These are phyloP conservation scores for Cheilosia variabilis DNA, from an alignment of 2,888 invertebrate genomes.

Conservation along the genomic window DNA sequence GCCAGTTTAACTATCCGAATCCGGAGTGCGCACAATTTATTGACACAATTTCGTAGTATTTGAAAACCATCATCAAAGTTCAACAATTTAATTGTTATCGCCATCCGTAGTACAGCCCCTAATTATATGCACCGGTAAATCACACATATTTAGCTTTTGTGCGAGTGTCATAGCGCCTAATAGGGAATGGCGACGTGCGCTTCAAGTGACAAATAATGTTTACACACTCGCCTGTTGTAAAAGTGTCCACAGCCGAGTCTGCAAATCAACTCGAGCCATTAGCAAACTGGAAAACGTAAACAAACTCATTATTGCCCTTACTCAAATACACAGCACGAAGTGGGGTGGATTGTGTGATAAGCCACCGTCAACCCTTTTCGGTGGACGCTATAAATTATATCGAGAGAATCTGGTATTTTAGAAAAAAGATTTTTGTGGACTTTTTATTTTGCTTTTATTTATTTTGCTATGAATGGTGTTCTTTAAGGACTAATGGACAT, in stretches of 20 bases:
- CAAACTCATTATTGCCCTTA: constrained; percentile 64
- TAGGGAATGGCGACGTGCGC: neutral
- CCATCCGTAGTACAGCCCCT: constrained; percentile 12
- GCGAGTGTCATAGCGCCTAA: constrained; percentile 29
- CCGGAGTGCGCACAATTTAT: neutral
- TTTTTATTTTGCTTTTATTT: constrained; percentile 2
- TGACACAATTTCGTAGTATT: neutral
- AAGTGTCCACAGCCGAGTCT: constrained; percentile 40
- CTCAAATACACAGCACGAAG: constrained; percentile 46
- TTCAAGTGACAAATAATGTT: constrained; percentile 64
- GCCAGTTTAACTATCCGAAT: constrained; percentile 20
- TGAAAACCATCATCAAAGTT: constrained; percentile 4
- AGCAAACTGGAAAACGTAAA: constrained; percentile 50
- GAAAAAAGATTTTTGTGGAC: constrained; percentile 1
- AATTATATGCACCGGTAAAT: constrained; percentile 38
- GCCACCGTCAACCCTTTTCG: constrained; percentile 21
- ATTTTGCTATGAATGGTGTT: neutral
- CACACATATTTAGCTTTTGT: constrained; percentile 49
- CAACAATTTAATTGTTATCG: constrained; percentile 47
- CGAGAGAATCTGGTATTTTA: constrained; percentile 43
- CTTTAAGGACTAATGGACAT: constrained; percentile 38
- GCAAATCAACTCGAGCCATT: constrained; percentile 37
- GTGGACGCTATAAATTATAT: constrained; percentile 42
- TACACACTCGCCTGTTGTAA: constrained; percentile 46
- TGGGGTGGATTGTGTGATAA: constrained; percentile 4